These are phyloP conservation scores for Epinephelus lanceolatus DNA, from an alignment of 2,113 vertebrate genomes.

Conservation along the genomic window DNA sequence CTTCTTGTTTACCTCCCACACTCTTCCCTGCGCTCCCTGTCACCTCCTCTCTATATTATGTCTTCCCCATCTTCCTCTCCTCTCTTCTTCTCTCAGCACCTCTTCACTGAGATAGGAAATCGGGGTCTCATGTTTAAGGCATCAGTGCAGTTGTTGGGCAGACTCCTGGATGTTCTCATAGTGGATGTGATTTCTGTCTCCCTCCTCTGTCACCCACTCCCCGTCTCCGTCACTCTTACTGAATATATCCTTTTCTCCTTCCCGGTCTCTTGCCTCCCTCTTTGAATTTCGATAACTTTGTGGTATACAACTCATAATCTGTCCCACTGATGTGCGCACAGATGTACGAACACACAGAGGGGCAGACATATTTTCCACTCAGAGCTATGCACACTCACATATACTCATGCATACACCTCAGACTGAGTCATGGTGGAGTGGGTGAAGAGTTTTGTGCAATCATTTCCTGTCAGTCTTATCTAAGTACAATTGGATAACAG, in stretches of 20 bases:
- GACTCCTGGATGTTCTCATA: conserved; percentile 46
- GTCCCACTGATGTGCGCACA: conserved; percentile 1
- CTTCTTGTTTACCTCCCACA: conserved; percentile 28
- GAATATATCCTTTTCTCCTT: conserved; percentile 33
- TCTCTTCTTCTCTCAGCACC: conserved; percentile 40
- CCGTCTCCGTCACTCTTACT: conserved; percentile 24
- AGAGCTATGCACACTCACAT: not conserved
- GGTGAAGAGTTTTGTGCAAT: not conserved
- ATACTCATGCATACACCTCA: conserved; percentile 12
- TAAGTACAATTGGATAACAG: conserved; percentile 8
- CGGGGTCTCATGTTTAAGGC: conserved; percentile 78
- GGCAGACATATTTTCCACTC: conserved; percentile 7
- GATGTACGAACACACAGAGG: conserved; percentile 5
- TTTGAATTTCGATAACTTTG: conserved; percentile 48
- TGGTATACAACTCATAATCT: conserved; percentile 6
- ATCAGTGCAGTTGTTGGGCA: conserved; percentile 70
- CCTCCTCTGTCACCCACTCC: conserved; percentile 27
- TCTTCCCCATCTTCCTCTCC: conserved; percentile 7
- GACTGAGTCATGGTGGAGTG: conserved; percentile 24
- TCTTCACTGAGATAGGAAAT: conserved; percentile 73
- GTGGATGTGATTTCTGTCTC: conserved; percentile 38
- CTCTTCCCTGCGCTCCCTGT: conserved; percentile 22
- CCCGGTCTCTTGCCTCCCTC: not conserved
- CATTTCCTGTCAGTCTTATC: not conserved
- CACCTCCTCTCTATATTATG: conserved; percentile 38